Evolutionary conservation across 2,888 invertebrate genomes (phyloP).

Genomic region (Drosophila testacea): DNA sequence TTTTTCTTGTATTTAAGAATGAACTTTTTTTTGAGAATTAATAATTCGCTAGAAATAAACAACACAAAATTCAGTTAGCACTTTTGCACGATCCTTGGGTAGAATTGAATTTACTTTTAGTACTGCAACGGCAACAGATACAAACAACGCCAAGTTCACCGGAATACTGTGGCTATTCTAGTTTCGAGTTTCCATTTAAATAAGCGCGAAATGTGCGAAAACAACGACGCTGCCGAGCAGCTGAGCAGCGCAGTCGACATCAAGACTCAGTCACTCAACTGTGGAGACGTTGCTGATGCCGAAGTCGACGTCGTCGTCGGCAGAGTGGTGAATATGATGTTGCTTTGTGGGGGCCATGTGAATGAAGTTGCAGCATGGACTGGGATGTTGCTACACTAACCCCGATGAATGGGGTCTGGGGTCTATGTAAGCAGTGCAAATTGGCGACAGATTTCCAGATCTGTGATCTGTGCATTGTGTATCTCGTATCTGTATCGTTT

Average conservation of each 20-base stretch:
- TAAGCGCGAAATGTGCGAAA: slow-evolving; percentile 78
- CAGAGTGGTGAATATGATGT: slow-evolving; percentile 45
- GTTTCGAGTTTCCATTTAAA: slow-evolving; percentile 84
- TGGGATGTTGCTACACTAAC: slow-evolving; percentile 60
- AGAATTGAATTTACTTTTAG: slow-evolving; percentile 63
- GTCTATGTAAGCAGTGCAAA: slow-evolving; percentile 51
- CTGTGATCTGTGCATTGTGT: slow-evolving; percentile 46
- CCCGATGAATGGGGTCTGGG: slow-evolving; percentile 61
- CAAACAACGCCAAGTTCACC: slow-evolving; percentile 83
- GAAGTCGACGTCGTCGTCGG: slow-evolving; percentile 29
- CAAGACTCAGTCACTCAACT: slow-evolving; percentile 72
- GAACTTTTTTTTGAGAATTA: slow-evolving; percentile 18
- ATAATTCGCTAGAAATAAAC: slow-evolving; percentile 60
- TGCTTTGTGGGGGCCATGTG: slow-evolving; percentile 59
- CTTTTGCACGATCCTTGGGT: slow-evolving; percentile 40
- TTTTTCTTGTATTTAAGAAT: slow-evolving; percentile 23
- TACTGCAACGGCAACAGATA: slow-evolving; percentile 81
- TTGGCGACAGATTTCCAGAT: slow-evolving; percentile 71
- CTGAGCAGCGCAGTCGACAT: slow-evolving; percentile 41
- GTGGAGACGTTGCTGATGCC: slow-evolving; percentile 51
- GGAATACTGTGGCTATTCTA: slow-evolving; percentile 85
- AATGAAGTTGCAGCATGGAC: slow-evolving; percentile 72
- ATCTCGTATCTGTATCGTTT: slow-evolving; percentile 18
- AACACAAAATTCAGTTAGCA: slow-evolving; percentile 34
- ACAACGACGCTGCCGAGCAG: slow-evolving; percentile 41